Conservation (phyloP, 2,888 invertebrate genomes). For the Thelaira solivaga region DNA sequence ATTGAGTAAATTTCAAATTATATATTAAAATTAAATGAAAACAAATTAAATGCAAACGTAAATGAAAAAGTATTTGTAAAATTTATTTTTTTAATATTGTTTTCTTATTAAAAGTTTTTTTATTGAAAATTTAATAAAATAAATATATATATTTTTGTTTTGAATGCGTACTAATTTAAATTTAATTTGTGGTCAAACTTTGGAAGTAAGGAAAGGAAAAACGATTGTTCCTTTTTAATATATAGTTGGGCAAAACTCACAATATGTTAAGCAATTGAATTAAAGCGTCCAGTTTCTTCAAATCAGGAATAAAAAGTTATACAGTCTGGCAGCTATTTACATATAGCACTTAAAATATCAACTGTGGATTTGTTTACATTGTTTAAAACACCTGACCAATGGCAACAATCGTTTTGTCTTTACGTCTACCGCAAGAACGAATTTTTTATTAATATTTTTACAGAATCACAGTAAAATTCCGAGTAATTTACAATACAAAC, state of each 20-base stretch:
- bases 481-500: no score
- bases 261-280: no score
- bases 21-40: constrained; percentile 10
- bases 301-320: no score
- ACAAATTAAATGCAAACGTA: not conserved
- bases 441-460: constrained; percentile 2
- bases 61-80: constrained; percentile 28
- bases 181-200: not conserved
- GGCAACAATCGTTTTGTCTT: constrained; percentile 35
- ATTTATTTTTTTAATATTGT: constrained; percentile 26
- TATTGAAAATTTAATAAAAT: constrained; percentile 42
- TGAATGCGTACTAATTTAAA: constrained; percentile 10
- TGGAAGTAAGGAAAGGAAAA: not conserved
- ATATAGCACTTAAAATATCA: not conserved
- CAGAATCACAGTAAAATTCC: no score
- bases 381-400: constrained; percentile 34
- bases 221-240: no score
- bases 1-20: constrained; percentile 26
- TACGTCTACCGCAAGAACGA: constrained; percentile 2
- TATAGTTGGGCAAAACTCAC: no score
- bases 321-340: no score
- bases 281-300: no score
- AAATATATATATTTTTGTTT: constrained; percentile 41
- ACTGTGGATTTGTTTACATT: constrained; percentile 25
- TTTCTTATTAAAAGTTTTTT: constrained; percentile 31